Base-by-base conservation (phyloP, 2,888 invertebrate genomes). In the Platycnemis pennipes region DNA sequence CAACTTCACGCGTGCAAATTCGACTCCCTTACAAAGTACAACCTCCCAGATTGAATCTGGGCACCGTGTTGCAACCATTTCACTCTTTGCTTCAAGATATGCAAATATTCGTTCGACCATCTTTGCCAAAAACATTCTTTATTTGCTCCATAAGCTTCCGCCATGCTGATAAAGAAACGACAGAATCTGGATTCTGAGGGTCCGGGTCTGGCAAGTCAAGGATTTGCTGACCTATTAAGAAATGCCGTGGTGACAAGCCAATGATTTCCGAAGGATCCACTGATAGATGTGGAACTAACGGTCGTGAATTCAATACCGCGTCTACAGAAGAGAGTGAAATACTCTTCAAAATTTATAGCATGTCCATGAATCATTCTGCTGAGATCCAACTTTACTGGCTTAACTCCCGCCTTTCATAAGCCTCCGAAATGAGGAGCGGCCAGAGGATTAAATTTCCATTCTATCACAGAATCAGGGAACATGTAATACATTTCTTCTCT, bases 271-370 rank as follows among this genome's bases (percentile, higher is more conserved):
- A 85, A 42, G 19, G 85, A 13, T 85, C n/a, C 4, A 26, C 13
- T 85, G 85, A 85, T 85, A 85, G 37, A n/a, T n/a, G n/a, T 85
- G 42, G 37, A 42, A 85, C 85, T 44, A 85, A 85, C 44, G 37
- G 85, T 44, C 42, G 16, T 37, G 85, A 85, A 85, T 85, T 85
- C 3, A 85, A 85, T 42, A 85, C 42, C 37, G 31, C 85, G 19
- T 85, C 31, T 37, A 87, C 44, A 87, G 19, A 42, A 87, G 42
- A 87, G 13, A 44, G 87, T 42, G 26, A 3, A 22, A 87, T 44
- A 87, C 45, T 44, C 87, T 87, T 87, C 44, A 87, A 87, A 87
- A 87, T 87, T 87, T 87, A 87, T 42, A 44, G 37, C 45, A 22
- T 87, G 87, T 44, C 87, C 42, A 45, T 42, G 44, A 44, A 87